Base-by-base conservation (phyloP, 2,888 invertebrate genomes). In the Cheilosia soror region DNA sequence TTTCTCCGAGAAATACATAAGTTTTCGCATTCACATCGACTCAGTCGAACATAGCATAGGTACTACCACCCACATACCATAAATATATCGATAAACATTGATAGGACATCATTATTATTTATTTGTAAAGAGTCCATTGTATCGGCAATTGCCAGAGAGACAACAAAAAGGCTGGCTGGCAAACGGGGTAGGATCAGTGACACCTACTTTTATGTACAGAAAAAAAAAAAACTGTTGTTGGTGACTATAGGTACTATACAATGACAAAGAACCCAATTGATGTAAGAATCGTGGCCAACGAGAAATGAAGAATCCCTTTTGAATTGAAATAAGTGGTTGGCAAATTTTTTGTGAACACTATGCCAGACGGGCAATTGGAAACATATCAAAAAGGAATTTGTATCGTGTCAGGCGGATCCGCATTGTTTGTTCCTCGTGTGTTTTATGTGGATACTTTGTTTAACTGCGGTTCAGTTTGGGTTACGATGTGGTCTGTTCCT, bases 41-140 rank as follows among this genome's bases (percentile, higher is more conserved):
- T 49, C 49, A 71, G 44, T 49, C 44, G 49, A 29, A 49, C 49
- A 58, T 49, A 11, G 2, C 20, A 20, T 20, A 20, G 20, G 37
- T 4, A 37, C 49, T 27, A 13, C 51, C 65, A 71, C 57, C 75
- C 75, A 75, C 58, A 69, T 68, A 68, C 66, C 72, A 83, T 83
- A 78, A 84, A 79, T 84, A 65, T 69, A 71, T 65, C 79, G 84
- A 84, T 84, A 75, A 79, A 79, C 79, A 79, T 84, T 84, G 84
- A 84, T 79, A 75, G 79, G 79, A 84, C 79, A 79, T 84, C 84
- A 79, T 75, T 84, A 84, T 79, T 84, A 84, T 84, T 84, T 84
- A 84, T 84, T 79, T 71, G 79, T 60, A 82, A 71, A 65, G 33
- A 65, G 33, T 69, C 76, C 44, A 55, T 53, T 44, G 58, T 40